Base-by-base conservation (phyloP, 1,140 invertebrate genomes). In the Musca vetustissima region DNA sequence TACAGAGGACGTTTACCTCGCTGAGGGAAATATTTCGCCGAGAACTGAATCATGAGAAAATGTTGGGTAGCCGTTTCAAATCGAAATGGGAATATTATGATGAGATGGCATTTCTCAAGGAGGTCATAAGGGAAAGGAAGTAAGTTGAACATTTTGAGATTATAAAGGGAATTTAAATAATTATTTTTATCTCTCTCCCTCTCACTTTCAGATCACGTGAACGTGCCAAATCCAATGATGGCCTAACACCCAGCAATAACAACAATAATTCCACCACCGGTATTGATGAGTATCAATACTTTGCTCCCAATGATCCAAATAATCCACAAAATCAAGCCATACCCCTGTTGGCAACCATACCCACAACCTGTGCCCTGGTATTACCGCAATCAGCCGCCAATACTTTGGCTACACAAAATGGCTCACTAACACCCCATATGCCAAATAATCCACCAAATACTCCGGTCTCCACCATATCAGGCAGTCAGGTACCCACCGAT, bases 61-160 rank as follows among this genome's bases (percentile, higher is more conserved):
- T 81, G 78, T 68, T 81, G 61, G 79, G 79, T 59, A 47, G 70
- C 9, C 73, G 76, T 0, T 81, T 81, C 48, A 80, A 79, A 69
- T 81, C 79, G 32, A 81, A 81, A 25, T 81, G 79, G 79, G 79
- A 81, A n/a, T 81, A 80, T 66, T 81, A 81, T 67, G 78, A 78
- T 64, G 75, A 73, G 24, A 81, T 81, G 79, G 74, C 73, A 7
- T 81, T 81, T 53, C 74, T 81, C 22, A 81, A 80, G 71, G 75
- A 79, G 61, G 79, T 81, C 28, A 81, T 81, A 69, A 71, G 79
- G 11, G 79, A 81, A 68, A 71, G 79, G 57, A 81, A 81, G 79
- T 81, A 48, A 76, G 76, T 73, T 21, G 17, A 15, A 22, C 15
- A 24, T 50, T 25, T 24, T 61, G 14, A 15, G 9, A 24, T 32